Conservation (phyloP, 1,140 invertebrate species). For the Venustaconcha ellipsiformis region DNA sequence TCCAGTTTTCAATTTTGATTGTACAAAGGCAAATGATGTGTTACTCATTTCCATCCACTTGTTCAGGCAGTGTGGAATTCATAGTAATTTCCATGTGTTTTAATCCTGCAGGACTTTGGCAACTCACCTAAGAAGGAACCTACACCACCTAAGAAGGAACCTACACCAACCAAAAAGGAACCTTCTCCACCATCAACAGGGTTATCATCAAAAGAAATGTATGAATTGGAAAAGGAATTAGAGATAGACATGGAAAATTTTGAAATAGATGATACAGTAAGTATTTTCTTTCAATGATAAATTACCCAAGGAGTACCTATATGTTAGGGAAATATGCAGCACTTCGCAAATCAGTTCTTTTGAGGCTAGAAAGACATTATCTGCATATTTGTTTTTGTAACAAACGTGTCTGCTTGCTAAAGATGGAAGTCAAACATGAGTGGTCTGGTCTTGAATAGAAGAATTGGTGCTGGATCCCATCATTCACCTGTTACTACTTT, state of each 20-base stretch:
- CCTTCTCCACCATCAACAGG: background rate
- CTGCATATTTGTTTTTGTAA: background rate
- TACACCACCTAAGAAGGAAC: conserved; percentile 6
- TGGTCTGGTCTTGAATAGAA: background rate
- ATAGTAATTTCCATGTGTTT: background rate
- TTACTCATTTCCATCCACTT: background rate
- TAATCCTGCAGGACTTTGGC: background rate
- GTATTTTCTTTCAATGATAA: conserved; percentile 13
- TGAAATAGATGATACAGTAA: conserved; percentile 62
- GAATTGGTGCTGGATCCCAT: too few relatives aligned
- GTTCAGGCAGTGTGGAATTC: background rate
- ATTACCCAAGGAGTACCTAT: background rate
- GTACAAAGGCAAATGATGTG: background rate
- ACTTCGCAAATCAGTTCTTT: background rate
- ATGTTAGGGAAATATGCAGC: background rate
- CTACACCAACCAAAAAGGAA: conserved; percentile 9
- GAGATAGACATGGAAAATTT: conserved; percentile 70
- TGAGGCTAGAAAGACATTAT: background rate
- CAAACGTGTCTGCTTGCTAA: conserved; percentile 1
- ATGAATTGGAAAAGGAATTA: conserved; percentile 69
- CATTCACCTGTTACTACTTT: too few relatives aligned
- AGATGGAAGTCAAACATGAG: conserved; percentile 5
- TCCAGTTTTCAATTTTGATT: too few relatives aligned
- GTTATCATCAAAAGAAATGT: conserved; percentile 34
- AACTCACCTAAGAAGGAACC: background rate